Evolutionary conservation across 2,888 invertebrate genomes (phyloP).

Genomic region (Tortricodes alternella): DNA sequence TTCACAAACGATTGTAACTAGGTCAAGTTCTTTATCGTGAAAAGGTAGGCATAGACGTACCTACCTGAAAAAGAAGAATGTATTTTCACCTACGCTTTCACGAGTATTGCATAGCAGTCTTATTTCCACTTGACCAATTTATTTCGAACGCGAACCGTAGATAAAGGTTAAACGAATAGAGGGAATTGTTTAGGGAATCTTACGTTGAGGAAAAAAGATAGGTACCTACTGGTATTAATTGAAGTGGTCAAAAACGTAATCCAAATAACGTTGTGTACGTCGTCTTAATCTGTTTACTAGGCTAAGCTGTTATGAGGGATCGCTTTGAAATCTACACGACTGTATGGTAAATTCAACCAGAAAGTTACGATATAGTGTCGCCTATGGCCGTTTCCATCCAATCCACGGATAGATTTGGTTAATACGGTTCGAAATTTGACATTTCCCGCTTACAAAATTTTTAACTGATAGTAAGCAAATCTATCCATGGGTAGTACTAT

Average conservation of each 20-base stretch:
- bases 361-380: too few relatives aligned
- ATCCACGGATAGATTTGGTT: too few relatives aligned
- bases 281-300: conserved; percentile 11
- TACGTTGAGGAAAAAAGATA: conserved; percentile 9
- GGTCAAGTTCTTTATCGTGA: conserved; percentile 1
- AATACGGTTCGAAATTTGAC: too few relatives aligned
- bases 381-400: too few relatives aligned
- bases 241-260: conserved; percentile 14
- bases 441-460: too few relatives aligned
- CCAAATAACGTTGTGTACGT: conserved; percentile 3
- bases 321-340: background rate
- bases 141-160: conserved; percentile 16
- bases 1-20: conserved; percentile 10
- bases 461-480: too few relatives aligned
- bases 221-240: conserved; percentile 15
- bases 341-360: background rate
- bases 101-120: conserved; percentile 6
- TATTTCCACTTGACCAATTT: conserved; percentile 27
- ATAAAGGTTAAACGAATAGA: conserved; percentile 18
- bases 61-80: conserved; percentile 5
- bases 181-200: conserved; percentile 5
- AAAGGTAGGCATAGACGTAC: background rate
- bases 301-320: background rate
- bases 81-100: conserved; percentile 6
- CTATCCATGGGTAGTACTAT: too few relatives aligned